phyloP scores from a whole-genome alignment of 2,888 invertebrate species.

The Trypoxylon attenuatum region DNA sequence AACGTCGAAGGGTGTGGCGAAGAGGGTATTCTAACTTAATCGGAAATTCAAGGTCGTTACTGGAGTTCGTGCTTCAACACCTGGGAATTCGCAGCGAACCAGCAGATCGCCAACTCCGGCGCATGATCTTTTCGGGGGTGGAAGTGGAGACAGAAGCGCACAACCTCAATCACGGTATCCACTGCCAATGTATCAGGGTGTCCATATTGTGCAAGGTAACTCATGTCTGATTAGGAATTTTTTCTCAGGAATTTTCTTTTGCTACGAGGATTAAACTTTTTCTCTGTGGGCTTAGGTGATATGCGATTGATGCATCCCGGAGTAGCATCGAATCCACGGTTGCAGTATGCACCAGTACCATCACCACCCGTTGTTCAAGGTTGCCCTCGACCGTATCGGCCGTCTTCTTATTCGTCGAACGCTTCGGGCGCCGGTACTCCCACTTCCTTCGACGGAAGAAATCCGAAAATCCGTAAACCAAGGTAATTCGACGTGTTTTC shows the following conservation, averaged over 20 bases:
- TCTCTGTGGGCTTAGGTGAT: slow-evolving; percentile 47
- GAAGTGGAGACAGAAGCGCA: slow-evolving; percentile 68
- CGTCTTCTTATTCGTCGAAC: slow-evolving; percentile 70
- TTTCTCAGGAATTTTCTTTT: too few relatives aligned
- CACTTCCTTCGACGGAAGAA: slow-evolving; percentile 68
- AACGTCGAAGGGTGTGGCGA: too few relatives aligned
- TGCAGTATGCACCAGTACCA: slow-evolving; percentile 70
- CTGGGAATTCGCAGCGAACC: slow-evolving; percentile 68
- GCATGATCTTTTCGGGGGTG: slow-evolving; percentile 67
- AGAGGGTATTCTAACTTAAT: neutral
- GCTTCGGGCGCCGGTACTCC: slow-evolving; percentile 67
- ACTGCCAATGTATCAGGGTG: slow-evolving; percentile 74
- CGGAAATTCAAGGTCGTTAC: slow-evolving; percentile 62
- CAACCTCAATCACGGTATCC: slow-evolving; percentile 71
- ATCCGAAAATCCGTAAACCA: slow-evolving; percentile 70
- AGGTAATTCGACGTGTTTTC: slow-evolving; percentile 55
- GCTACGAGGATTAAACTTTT: neutral
- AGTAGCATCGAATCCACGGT: slow-evolving; percentile 66
- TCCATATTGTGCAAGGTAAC: slow-evolving; percentile 71
- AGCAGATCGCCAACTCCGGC: slow-evolving; percentile 72
- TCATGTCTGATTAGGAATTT: neutral
- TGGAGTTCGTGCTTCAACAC: slow-evolving; percentile 69
- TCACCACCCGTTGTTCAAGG: slow-evolving; percentile 72
- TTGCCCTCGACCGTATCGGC: slow-evolving; percentile 69
- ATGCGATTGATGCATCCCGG: slow-evolving; percentile 72